phyloP scores from a whole-genome alignment of 2,888 invertebrate species.

The Tenthredo livida region DNA sequence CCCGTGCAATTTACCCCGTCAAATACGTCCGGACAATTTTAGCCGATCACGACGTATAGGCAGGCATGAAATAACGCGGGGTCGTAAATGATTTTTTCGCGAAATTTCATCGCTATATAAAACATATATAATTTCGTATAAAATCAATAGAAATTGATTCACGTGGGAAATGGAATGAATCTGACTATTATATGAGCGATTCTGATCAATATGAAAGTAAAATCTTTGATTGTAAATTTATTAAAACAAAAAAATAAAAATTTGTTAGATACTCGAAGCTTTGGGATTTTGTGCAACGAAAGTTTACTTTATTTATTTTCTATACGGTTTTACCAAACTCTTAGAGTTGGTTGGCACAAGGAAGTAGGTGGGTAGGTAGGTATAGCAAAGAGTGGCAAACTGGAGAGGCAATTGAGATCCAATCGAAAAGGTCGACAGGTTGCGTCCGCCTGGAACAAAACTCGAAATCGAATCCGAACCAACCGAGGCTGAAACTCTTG shows the following conservation, averaged over 20 bases:
- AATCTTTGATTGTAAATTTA: too few relatives aligned
- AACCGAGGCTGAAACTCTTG: slow-evolving; percentile 36
- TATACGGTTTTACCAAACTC: background rate
- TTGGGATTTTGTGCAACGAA: background rate
- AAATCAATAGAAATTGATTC: too few relatives aligned
- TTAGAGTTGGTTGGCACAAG: background rate
- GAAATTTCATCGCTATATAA: background rate
- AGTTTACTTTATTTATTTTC: background rate
- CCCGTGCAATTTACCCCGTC: background rate
- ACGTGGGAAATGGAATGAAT: too few relatives aligned
- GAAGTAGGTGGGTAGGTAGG: background rate
- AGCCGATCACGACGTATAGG: background rate
- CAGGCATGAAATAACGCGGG: background rate
- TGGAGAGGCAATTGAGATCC: slow-evolving; percentile 45
- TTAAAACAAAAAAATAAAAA: too few relatives aligned
- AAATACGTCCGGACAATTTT: background rate
- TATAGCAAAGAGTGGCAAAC: slow-evolving; percentile 19
- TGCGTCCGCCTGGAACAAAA: slow-evolving; percentile 50
- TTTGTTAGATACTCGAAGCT: too few relatives aligned
- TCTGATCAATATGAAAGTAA: too few relatives aligned
- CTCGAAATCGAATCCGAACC: slow-evolving; percentile 42
- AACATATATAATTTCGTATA: too few relatives aligned
- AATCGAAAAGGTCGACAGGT: slow-evolving; percentile 51
- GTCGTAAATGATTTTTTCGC: background rate
- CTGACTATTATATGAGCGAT: too few relatives aligned